These are phyloP conservation scores for Aphidius gifuensis DNA, from an alignment of 1,140 invertebrate genomes.

Conservation along the genomic window DNA sequence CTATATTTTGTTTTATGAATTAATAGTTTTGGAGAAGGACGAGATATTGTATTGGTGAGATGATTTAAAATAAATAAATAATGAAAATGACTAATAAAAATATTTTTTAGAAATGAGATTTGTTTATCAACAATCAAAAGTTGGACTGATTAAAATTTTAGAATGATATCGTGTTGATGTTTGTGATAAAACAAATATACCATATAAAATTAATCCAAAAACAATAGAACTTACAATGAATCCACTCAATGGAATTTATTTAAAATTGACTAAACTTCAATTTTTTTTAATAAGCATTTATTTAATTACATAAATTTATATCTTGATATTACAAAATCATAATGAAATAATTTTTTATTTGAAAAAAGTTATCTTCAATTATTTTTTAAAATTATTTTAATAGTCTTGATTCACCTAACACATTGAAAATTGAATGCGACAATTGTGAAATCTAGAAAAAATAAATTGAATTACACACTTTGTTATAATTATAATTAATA, in stretches of 20 bases:
- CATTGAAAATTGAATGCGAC: too few relatives aligned
- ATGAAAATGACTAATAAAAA: neutral
- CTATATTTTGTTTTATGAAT: slow-evolving; percentile 5
- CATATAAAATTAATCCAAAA: slow-evolving; percentile 29
- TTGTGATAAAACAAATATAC: slow-evolving; percentile 39
- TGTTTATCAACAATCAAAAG: slow-evolving; percentile 52
- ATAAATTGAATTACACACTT: too few relatives aligned
- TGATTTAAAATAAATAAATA: neutral
- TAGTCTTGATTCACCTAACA: too few relatives aligned
- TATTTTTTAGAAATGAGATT: slow-evolving; percentile 40
- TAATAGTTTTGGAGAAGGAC: slow-evolving; percentile 69
- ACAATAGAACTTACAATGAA: slow-evolving; percentile 29
- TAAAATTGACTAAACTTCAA: too few relatives aligned
- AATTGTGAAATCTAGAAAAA: too few relatives aligned
- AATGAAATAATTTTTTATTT: too few relatives aligned
- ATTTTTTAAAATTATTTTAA: too few relatives aligned
- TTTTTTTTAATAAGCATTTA: too few relatives aligned
- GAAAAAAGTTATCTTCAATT: too few relatives aligned
- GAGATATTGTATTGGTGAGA: slow-evolving; percentile 60
- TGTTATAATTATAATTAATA: too few relatives aligned
- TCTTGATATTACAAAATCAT: too few relatives aligned
- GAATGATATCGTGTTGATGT: slow-evolving; percentile 43
- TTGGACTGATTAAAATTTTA: slow-evolving; percentile 51
- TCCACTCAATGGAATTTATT: slow-evolving; percentile 29
- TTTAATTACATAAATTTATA: too few relatives aligned